Evolutionary conservation across 2,113 vertebrate species (phyloP), one percentile per base, ranked within the genome.

Genomic region (Prunella himalayana): DNA sequence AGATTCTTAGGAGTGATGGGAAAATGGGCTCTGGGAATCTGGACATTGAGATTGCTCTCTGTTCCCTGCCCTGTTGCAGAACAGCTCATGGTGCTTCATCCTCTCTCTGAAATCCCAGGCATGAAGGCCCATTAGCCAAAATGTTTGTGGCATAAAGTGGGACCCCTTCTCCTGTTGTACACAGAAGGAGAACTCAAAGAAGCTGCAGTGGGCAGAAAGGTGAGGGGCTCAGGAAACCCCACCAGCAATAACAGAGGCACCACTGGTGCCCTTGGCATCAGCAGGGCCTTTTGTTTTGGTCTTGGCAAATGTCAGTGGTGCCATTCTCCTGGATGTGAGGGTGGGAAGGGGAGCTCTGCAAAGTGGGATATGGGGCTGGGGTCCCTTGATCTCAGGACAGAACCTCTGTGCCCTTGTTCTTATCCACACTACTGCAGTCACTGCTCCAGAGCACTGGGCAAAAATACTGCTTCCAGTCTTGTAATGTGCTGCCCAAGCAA

Each of bases 401-500:
- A 88, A 3, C 27, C 30, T 63, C 60, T 64, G 5, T 49, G 49
- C 24, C 76, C 21, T n/a, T 45, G 35, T 49, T 92, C 64, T 59
- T 35, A 44, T 35, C 57, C 2, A 1, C 18, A 2, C 22, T 22
- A 1, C 25, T n/a, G 42, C 47, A 81, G 68, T 33, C 9, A 2
- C 44, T 85, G 73, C 84, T 89, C 16, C 0, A 1, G 20, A 92
- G 80, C 72, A 72, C 11, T 0, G 6, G 69, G 73, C 23, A 14
- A 78, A 92, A 90, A 59, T 17, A n/a, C 17, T 0, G 11, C 80
- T 86, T 82, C 44, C 93, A 83, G 7, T 71, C 92, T 90, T 49
- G 27, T 65, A 96, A 82, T 69, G 72, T 72, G 93, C 94, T 97
- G 94, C 95, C 94, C 80, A 83, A 93, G 93, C 93, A 93, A 84